Evolutionary conservation across 1,140 invertebrate species (phyloP).

Genomic region (Drosophila saltans): DNA sequence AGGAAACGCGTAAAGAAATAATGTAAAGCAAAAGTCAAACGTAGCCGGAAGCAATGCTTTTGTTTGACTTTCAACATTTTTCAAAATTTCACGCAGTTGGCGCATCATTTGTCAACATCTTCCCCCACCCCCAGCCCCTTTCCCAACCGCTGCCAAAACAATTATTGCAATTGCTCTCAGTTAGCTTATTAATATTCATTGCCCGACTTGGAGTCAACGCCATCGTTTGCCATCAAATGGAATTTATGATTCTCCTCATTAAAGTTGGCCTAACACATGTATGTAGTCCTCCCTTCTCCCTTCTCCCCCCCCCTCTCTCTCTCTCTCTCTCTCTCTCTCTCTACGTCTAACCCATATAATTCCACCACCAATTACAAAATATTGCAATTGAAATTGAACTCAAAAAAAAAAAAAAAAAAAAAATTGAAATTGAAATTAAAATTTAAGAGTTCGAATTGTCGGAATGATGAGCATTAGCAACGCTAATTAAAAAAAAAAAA

Average conservation of each 20-base stretch:
- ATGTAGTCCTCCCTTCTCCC: background rate
- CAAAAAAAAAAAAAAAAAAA: slow-evolving; percentile 22
- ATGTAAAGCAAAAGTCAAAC: slow-evolving; percentile 63
- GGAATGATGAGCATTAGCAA: slow-evolving; percentile 52
- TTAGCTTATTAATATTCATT: slow-evolving; percentile 77
- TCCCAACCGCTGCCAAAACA: slow-evolving; percentile 24
- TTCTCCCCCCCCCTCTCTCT: background rate
- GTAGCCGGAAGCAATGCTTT: slow-evolving; percentile 62
- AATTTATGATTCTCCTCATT: slow-evolving; percentile 68
- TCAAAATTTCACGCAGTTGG: slow-evolving; percentile 66
- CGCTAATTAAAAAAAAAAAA: slow-evolving; percentile 64
- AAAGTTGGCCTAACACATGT: slow-evolving; percentile 70
- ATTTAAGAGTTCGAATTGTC: slow-evolving; percentile 11
- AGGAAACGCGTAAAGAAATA: slow-evolving; percentile 43
- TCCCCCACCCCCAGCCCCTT: background rate
- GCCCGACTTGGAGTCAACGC: slow-evolving; percentile 25
- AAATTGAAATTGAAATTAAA: background rate
- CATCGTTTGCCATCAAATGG: slow-evolving; percentile 47
- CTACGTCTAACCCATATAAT: background rate
- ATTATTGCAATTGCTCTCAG: slow-evolving; percentile 71
- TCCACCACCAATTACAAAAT: slow-evolving; percentile 41
- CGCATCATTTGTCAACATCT: slow-evolving; percentile 65
- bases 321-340: no score
- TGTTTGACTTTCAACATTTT: slow-evolving; percentile 41
- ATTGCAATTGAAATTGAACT: slow-evolving; percentile 26